Evolutionary conservation across 2,113 vertebrate genomes (phyloP).

Genomic region (Elanoides forficatus): DNA sequence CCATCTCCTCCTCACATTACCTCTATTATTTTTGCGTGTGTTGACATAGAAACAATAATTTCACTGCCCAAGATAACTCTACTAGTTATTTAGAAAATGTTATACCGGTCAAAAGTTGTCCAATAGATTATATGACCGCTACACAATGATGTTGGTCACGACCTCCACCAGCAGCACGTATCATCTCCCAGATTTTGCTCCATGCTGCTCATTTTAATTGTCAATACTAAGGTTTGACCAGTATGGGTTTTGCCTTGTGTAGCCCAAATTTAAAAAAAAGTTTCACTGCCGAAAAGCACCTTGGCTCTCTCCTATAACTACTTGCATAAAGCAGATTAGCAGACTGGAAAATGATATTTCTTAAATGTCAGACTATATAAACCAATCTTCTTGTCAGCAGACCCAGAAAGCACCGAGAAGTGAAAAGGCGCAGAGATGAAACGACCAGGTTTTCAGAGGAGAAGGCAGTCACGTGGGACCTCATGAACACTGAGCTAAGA

Average conservation of each 20-base stretch:
- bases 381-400: constrained; percentile 34
- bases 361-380: constrained; percentile 54
- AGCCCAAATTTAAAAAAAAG: neutral
- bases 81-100: neutral
- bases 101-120: neutral
- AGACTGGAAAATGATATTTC: constrained; percentile 55
- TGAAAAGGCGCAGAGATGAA: constrained; percentile 24
- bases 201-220: neutral
- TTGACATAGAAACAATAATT: neutral
- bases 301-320: neutral
- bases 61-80: neutral
- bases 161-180: neutral
- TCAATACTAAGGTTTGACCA: neutral
- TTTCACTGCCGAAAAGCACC: neutral
- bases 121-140: neutral
- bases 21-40: neutral
- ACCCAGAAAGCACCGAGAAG: neutral
- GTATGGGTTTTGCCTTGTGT: neutral
- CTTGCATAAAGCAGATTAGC: constrained; percentile 23
- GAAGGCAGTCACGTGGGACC: neutral
- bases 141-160: accelerated
- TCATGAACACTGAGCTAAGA: accelerated
- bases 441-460: neutral
- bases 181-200: neutral
- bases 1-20: neutral